Evolutionary conservation across 2,888 invertebrate genomes (phyloP).

Genomic region (Anodontia alba): DNA sequence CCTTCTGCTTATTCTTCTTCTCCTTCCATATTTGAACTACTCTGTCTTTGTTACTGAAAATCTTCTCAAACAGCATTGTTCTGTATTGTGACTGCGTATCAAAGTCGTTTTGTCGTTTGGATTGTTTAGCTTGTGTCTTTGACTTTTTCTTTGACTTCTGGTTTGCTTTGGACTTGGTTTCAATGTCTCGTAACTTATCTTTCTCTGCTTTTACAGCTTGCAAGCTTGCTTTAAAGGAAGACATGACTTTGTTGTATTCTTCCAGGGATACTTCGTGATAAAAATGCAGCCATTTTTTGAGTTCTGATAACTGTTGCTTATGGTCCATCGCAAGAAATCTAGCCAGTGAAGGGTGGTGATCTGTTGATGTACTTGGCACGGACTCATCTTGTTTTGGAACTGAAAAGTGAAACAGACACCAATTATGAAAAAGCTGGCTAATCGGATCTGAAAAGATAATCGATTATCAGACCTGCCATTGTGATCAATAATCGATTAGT

Average conservation of each 20-base stretch:
- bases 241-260: conserved; percentile 56
- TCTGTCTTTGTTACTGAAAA: conserved; percentile 44
- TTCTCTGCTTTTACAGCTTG: conserved; percentile 26
- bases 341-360: conserved; percentile 28
- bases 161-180: conserved; percentile 16
- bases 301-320: conserved; percentile 52
- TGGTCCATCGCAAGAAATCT: conserved; percentile 49
- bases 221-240: conserved; percentile 44
- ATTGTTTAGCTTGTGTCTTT: conserved; percentile 28
- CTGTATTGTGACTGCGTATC: conserved; percentile 32
- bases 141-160: conserved; percentile 23
- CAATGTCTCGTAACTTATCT: conserved; percentile 10
- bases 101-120: neutral
- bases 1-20: conserved; percentile 52
- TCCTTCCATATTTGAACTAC: conserved; percentile 42
- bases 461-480: too few species aligned
- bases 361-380: neutral
- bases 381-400: neutral
- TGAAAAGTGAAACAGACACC: neutral
- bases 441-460: too few species aligned
- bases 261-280: conserved; percentile 59
- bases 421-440: too few species aligned
- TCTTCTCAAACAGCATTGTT: conserved; percentile 54
- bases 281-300: conserved; percentile 61
- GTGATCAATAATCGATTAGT: too few species aligned